A percentile compares a stretch with the other conserved stretches of the same genome.
These are phyloP conservation scores for Alloplasta piceator DNA, from an alignment of 2,888 invertebrate species.

Conservation along the genomic window DNA sequence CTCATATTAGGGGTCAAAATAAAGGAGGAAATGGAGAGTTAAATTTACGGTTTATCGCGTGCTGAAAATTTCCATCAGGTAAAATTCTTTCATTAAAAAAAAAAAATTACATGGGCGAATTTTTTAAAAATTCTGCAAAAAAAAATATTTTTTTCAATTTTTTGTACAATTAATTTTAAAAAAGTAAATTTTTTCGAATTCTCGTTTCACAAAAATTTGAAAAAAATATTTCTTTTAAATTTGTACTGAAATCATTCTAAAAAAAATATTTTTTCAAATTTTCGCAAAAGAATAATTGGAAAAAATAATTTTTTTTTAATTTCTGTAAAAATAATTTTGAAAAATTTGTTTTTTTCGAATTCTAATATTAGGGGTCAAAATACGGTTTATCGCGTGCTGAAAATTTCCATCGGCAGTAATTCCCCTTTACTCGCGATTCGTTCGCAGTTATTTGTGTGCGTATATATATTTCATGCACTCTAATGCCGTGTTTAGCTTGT, in stretches of 20 bases:
- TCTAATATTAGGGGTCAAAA: background rate
- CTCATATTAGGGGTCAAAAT: background rate
- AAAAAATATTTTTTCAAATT: no score
- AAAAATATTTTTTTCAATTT: no score
- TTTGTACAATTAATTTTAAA: no score
- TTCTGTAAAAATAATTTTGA: background rate
- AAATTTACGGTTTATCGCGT: slow-evolving; percentile 5
- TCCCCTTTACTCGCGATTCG: background rate
- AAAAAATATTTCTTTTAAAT: no score
- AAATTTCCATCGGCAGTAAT: slow-evolving; percentile 3
- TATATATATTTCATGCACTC: background rate
- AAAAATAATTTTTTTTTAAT: background rate
- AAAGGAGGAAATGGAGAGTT: background rate
- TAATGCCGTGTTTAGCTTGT: slow-evolving; percentile 5
- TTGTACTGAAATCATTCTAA: no score
- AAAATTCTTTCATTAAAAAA: no score
- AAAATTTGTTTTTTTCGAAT: background rate
- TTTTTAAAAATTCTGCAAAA: no score
- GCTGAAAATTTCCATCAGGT: background rate
- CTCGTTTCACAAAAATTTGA: no score
- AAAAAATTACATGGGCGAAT: no score
- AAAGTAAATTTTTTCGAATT: no score
- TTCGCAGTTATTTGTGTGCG: background rate
- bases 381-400: background rate
- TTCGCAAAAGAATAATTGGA: background rate